Conservation (phyloP, 2,797 vertebrate genomes). For the Anguilla pacifica region DNA sequence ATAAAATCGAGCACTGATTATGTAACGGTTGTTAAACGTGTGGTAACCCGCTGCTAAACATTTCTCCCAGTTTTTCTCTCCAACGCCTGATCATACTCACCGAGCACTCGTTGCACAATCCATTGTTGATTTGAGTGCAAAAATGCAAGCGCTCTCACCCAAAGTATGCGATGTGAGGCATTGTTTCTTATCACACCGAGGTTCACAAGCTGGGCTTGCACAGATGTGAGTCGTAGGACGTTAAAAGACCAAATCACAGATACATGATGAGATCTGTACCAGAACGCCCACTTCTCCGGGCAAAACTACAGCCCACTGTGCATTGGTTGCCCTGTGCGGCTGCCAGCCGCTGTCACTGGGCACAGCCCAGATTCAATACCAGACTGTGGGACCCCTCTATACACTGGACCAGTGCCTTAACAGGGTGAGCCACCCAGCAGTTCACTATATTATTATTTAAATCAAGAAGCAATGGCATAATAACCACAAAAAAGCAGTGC, state of each 20-base stretch:
- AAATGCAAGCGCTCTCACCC: neutral
- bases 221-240: neutral
- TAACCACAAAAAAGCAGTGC: neutral
- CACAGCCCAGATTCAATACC: neutral
- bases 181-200: neutral
- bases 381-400: slow-evolving; percentile 4
- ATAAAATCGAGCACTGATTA: neutral
- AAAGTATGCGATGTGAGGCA: neutral
- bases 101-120: neutral
- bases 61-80: neutral
- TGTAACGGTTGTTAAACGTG: neutral
- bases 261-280: neutral
- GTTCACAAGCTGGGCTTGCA: neutral
- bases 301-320: neutral
- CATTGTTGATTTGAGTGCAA: neutral
- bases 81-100: neutral
- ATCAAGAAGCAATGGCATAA: neutral
- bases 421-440: neutral
- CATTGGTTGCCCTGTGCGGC: neutral
- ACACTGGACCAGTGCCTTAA: neutral
- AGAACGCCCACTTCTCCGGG: neutral
- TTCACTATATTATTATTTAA: neutral
- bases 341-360: neutral
- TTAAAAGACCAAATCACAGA: neutral
- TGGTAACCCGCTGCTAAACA: neutral